phyloP scores from a whole-genome alignment of 2,797 vertebrate genomes.

The Rhinella marina region DNA sequence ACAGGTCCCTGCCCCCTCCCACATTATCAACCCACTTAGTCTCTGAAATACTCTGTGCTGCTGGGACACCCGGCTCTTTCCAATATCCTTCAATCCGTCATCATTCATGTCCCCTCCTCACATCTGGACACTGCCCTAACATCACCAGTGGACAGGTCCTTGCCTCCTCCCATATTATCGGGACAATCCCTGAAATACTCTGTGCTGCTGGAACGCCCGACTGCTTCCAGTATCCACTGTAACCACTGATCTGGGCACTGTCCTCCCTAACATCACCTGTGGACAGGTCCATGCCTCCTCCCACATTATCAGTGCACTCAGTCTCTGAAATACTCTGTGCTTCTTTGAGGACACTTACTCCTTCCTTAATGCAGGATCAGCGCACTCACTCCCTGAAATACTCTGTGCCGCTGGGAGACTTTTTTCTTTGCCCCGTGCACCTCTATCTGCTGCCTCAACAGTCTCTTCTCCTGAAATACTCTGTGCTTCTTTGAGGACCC shows the following conservation, averaged over 20 bases:
- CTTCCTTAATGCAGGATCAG: background rate
- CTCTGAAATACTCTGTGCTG: constrained; percentile 15
- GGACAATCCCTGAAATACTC: background rate
- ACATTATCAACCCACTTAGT: no score
- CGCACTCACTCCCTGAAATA: background rate
- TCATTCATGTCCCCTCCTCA: no score
- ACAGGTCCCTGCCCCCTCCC: no score
- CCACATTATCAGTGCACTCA: background rate
- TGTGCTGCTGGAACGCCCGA: background rate
- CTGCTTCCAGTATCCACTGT: background rate
- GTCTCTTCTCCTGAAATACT: background rate
- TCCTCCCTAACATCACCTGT: no score
- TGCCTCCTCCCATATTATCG: background rate
- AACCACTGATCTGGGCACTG: no score
- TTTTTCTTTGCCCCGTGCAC: no score
- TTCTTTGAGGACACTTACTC: no score
- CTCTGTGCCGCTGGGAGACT: background rate
- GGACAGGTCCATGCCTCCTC: no score
- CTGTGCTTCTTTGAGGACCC: background rate
- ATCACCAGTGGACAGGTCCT: no score
- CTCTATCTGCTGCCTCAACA: background rate
- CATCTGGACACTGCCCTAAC: no score
- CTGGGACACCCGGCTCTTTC: background rate
- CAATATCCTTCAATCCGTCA: no score
- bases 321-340: background rate